Conservation (phyloP, 2,797 vertebrate species). For the Sternarchorhynchus goeldii region DNA sequence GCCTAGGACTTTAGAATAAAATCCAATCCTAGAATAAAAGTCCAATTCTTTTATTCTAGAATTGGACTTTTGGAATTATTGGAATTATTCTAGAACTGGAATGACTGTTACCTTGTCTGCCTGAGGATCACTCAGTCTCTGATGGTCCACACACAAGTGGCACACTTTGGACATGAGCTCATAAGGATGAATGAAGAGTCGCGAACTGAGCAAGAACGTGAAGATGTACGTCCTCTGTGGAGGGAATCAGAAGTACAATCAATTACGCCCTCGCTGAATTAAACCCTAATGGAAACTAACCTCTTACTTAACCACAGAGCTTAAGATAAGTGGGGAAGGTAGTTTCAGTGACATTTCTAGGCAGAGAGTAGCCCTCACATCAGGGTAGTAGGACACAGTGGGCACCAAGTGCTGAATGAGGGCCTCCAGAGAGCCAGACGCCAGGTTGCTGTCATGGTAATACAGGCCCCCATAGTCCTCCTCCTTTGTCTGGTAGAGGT, state of each 20-base stretch:
- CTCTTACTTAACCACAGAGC: background rate
- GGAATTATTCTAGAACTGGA: too few relatives aligned
- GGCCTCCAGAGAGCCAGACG: constrained; percentile 91
- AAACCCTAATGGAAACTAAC: background rate
- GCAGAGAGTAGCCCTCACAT: constrained; percentile 75
- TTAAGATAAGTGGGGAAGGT: background rate
- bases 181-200: constrained; percentile 87
- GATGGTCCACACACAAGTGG: constrained; percentile 85
- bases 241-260: constrained; percentile 9
- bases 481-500: constrained; percentile 84
- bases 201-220: constrained; percentile 93
- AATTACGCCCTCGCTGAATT: constrained; percentile 4
- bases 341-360: background rate
- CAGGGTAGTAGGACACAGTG: constrained; percentile 89
- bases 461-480: constrained; percentile 81
- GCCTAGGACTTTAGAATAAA: too few relatives aligned
- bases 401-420: constrained; percentile 93
- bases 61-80: too few relatives aligned
- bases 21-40: background rate
- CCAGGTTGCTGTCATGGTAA: constrained; percentile 91
- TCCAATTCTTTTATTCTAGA: background rate
- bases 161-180: constrained; percentile 92
- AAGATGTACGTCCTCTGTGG: constrained; percentile 92
- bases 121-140: constrained; percentile 80
- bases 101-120: constrained; percentile 81